Evolutionary conservation across 2,113 vertebrate species (phyloP), one percentile per base, ranked within the genome.

Genomic region (Melierax canorus): DNA sequence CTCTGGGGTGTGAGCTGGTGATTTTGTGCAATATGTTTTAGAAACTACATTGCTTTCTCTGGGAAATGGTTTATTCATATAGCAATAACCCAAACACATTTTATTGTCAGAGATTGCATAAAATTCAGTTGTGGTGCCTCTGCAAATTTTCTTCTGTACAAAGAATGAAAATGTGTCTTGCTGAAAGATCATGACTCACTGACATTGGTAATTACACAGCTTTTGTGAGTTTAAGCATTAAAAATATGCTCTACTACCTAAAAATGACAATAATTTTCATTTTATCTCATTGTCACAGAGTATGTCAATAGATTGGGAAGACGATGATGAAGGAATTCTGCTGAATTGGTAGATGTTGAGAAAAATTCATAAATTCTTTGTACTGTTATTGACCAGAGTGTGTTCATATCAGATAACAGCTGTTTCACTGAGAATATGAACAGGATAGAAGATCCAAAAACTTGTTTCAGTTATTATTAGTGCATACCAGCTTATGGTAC

Each of bases 21-120:
- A 92, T 71, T 53, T 73, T 91, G 50, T 85, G 93, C 55, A 96
- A 30, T 91, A 55, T 91, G 85, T 66, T 94, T 97, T 68, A 88
- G 78, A 82, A 97, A 91, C 72, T 62, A 81, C 50, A 68, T 94
- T 94, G 73, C 93, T 95, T 96, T 96, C 39, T 77, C 74, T 86
- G 88, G 45, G 75, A 97, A 93, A 84, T 95, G 75, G 55, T 94
- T 93, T 97, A 95, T 97, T 97, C 96, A 96, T 96, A 92, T 45
- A 50, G 43, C 64, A 97, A 96, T 94, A 96, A 96, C 32, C 77
- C 51, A 96, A 88, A 48, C 50, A 90, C 32, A 36, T 51, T 94
- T 97, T 97, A 72, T 84, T 96, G 67, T 92, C 73, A 92, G 92
- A 63, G 32, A 77, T 43, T 95, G 59, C 45, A 92, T 60, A 73